Conservation (phyloP, 2,113 vertebrate genomes). For the Rissa tridactyla region DNA sequence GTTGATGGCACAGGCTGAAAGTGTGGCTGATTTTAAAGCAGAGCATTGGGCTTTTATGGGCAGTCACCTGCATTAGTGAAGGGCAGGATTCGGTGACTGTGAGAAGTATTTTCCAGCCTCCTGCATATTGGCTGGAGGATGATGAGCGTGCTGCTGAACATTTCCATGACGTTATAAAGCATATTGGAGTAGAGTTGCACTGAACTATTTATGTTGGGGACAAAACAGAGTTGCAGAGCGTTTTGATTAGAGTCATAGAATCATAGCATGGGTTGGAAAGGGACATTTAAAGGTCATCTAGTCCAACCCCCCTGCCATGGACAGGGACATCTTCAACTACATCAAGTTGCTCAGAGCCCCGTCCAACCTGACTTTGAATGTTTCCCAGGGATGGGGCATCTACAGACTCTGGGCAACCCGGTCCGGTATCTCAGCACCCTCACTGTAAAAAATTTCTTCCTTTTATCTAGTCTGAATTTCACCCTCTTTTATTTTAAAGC, state of each 20-base stretch:
- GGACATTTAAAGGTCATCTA: too few species aligned
- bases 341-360: rapidly evolving
- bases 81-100: not conserved
- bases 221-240: not conserved
- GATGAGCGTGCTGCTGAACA: not conserved
- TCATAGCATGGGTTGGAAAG: not conserved
- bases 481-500: not conserved
- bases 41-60: not conserved
- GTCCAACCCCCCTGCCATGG: rapidly evolving
- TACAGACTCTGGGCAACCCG: not conserved
- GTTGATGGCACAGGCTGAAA: not conserved
- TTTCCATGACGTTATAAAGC: not conserved
- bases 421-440: rapidly evolving
- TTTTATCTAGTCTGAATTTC: rapidly evolving
- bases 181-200: not conserved
- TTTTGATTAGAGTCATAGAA: not conserved
- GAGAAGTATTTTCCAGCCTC: not conserved
- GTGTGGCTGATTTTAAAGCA: not conserved
- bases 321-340: rapidly evolving
- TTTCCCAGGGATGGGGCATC: not conserved
- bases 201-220: not conserved
- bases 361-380: rapidly evolving
- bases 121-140: not conserved
- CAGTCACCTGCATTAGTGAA: not conserved
- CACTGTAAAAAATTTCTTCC: rapidly evolving